phyloP scores from a whole-genome alignment of 1,140 invertebrate genomes.

The Chrysomallon squamiferum region DNA sequence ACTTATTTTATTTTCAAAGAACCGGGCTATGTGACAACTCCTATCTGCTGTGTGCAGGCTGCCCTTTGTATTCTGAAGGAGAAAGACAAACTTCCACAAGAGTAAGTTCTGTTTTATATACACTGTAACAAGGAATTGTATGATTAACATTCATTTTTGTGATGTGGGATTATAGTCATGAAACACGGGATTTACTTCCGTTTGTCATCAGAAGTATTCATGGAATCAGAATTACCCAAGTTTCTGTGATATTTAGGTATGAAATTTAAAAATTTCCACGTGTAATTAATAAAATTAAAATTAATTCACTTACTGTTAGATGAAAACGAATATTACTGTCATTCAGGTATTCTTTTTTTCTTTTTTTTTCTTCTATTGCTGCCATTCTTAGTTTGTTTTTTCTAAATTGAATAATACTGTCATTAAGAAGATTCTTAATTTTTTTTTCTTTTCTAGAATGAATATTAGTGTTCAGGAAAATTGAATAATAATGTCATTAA shows the following conservation, averaged over 20 bases:
- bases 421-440: background rate
- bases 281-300: too few relatives aligned
- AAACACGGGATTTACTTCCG: background rate
- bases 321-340: too few relatives aligned
- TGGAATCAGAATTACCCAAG: too few relatives aligned
- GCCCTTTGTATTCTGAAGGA: slow-evolving; percentile 81
- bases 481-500: background rate
- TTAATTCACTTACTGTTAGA: too few relatives aligned
- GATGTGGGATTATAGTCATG: too few relatives aligned
- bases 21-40: slow-evolving; percentile 85
- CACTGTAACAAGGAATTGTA: background rate
- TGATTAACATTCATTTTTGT: background rate
- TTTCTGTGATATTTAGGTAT: too few relatives aligned
- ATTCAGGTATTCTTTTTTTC: too few relatives aligned
- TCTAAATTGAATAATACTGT: background rate
- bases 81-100: slow-evolving; percentile 70
- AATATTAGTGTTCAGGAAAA: background rate
- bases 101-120: slow-evolving; percentile 21
- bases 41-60: slow-evolving; percentile 73
- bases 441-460: too few relatives aligned
- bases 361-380: too few relatives aligned
- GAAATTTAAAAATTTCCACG: too few relatives aligned
- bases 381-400: background rate
- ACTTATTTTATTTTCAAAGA: slow-evolving; percentile 66
- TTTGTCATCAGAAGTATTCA: background rate